These are phyloP conservation scores for Larimichthys crocea DNA, from an alignment of 2,113 vertebrate species.

Conservation along the genomic window DNA sequence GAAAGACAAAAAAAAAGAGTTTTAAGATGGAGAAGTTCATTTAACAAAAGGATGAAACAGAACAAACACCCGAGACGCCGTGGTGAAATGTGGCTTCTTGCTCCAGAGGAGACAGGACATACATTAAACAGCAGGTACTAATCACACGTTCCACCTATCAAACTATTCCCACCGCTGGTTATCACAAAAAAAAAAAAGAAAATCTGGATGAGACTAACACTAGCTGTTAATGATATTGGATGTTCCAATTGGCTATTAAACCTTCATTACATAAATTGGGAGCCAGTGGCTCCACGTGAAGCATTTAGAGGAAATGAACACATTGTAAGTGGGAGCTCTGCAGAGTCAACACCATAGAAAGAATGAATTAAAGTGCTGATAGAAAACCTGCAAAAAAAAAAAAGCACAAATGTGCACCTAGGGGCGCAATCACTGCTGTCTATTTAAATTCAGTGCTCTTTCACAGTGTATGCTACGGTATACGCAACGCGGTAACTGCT, in stretches of 20 bases:
- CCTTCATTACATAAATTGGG: constrained; percentile 82
- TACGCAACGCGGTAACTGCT: constrained; percentile 50
- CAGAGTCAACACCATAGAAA: constrained; percentile 69
- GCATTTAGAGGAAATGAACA: constrained; percentile 76
- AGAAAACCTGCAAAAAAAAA: constrained; percentile 60
- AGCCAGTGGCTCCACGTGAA: constrained; percentile 72
- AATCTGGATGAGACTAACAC: constrained; percentile 64
- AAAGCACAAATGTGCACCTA: constrained; percentile 71
- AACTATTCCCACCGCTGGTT: constrained; percentile 52
- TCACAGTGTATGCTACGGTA: constrained; percentile 27
- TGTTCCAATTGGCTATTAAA: constrained; percentile 80
- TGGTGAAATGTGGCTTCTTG: constrained; percentile 30
- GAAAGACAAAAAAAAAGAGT: neutral
- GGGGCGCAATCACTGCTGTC: constrained; percentile 68
- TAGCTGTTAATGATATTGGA: constrained; percentile 74
- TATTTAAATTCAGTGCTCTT: constrained; percentile 70
- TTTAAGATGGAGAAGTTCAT: neutral
- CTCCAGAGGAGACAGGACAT: constrained; percentile 40
- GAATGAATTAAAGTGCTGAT: constrained; percentile 70
- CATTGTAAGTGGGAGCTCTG: constrained; percentile 68
- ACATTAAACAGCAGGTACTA: constrained; percentile 66
- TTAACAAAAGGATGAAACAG: constrained; percentile 19
- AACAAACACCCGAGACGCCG: constrained; percentile 23
- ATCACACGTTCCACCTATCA: constrained; percentile 51
- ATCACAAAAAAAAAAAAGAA: constrained; percentile 46